Conservation (phyloP, 2,113 vertebrate species). For the Oplegnathus fasciatus region DNA sequence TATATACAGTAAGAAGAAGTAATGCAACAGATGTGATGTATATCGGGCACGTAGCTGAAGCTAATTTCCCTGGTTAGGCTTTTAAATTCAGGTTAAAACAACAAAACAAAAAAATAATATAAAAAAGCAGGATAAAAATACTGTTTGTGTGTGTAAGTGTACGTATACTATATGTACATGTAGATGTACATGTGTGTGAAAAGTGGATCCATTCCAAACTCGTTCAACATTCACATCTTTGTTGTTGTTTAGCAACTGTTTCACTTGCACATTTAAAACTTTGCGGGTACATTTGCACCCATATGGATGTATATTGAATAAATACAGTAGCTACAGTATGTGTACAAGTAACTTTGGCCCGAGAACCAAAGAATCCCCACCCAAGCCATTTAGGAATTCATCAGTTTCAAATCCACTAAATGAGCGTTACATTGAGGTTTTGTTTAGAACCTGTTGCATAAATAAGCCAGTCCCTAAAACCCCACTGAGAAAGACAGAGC, state of each 20-base stretch:
- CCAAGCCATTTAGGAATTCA: constrained; percentile 79
- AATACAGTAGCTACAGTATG: background rate
- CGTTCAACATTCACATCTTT: too few relatives aligned
- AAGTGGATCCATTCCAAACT: background rate
- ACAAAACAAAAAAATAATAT: background rate
- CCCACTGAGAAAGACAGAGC: constrained; percentile 86
- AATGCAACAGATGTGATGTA: background rate
- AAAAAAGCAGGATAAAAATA: too few relatives aligned
- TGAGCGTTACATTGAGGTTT: constrained; percentile 82
- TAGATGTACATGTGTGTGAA: background rate
- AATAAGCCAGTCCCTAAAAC: constrained; percentile 82
- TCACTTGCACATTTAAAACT: background rate
- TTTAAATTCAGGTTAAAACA: background rate
- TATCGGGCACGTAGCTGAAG: background rate
- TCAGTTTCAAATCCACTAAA: constrained; percentile 77
- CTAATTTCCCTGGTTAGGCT: background rate
- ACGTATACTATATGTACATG: too few relatives aligned
- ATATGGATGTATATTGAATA: background rate
- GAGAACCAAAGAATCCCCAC: constrained; percentile 57
- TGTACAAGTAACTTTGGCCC: constrained; percentile 12
- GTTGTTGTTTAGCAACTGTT: too few relatives aligned
- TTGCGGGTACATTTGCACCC: background rate
- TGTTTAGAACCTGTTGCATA: constrained; percentile 87
- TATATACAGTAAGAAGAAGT: background rate
- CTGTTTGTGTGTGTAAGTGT: too few relatives aligned